These are phyloP conservation scores for Hemiprocne comata DNA, from an alignment of 2,113 vertebrate genomes.

Conservation along the genomic window DNA sequence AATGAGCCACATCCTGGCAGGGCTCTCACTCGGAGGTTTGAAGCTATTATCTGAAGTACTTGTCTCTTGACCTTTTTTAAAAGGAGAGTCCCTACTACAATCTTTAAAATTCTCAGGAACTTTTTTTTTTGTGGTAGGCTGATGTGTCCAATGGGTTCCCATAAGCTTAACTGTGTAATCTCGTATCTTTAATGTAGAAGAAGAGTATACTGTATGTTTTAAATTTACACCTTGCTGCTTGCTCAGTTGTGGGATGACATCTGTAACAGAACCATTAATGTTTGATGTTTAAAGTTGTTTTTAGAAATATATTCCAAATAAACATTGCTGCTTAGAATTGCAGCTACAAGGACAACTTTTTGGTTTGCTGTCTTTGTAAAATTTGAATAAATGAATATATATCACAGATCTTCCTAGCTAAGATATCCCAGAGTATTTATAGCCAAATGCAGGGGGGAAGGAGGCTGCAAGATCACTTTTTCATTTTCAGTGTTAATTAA, in stretches of 20 bases:
- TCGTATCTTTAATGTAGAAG: background rate
- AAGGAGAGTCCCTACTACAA: background rate
- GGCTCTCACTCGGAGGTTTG: background rate
- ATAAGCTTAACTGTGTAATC: background rate
- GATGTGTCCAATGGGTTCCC: background rate
- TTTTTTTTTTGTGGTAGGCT: background rate
- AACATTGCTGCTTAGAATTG: conserved; percentile 36
- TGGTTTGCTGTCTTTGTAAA: conserved; percentile 1
- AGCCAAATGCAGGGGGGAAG: background rate
- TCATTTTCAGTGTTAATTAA: background rate
- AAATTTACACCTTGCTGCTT: conserved; percentile 25
- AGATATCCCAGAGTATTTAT: background rate
- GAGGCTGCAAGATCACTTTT: background rate
- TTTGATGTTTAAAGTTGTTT: conserved; percentile 39
- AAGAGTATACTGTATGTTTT: conserved; percentile 12
- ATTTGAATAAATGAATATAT: background rate
- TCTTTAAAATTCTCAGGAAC: conserved; percentile 45
- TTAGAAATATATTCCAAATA: conserved; percentile 54
- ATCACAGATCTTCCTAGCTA: background rate
- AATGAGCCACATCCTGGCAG: background rate
- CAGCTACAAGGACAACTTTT: conserved; percentile 18
- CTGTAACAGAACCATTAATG: conserved; percentile 33
- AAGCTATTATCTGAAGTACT: background rate
- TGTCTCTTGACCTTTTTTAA: background rate
- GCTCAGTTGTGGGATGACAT: background rate